Conservation (phyloP, 2,797 vertebrate genomes). For the Melanogrammus aeglefinus region DNA sequence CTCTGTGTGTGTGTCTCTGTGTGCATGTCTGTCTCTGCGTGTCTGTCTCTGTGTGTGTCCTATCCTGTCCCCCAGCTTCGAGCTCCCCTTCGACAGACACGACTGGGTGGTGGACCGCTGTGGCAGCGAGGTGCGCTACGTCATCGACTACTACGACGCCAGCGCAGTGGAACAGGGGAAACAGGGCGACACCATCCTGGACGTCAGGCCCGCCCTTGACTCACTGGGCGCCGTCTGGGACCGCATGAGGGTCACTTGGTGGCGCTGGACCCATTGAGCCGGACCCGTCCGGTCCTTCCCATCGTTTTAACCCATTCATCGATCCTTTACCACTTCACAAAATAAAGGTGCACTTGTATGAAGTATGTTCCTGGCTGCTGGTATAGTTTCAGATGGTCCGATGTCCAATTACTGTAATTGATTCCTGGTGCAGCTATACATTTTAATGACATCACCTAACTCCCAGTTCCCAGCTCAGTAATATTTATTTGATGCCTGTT, state of each 20-base stretch:
- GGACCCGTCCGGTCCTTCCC: neutral
- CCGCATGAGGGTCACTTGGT: constrained; percentile 83
- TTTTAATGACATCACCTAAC: neutral
- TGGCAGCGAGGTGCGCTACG: constrained; percentile 78
- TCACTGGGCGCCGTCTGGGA: constrained; percentile 80
- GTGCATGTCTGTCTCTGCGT: too few relatives aligned
- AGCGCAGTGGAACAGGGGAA: constrained; percentile 52
- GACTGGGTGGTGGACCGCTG: constrained; percentile 84
- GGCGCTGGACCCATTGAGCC: constrained; percentile 73
- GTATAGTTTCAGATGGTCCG: neutral
- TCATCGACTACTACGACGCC: constrained; percentile 84
- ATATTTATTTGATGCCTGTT: neutral
- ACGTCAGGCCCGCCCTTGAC: constrained; percentile 81
- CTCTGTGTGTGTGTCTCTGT: neutral
- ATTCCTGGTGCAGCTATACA: neutral
- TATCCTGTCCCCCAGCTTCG: constrained; percentile 61
- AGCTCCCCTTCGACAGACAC: constrained; percentile 82
- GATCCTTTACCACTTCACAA: neutral
- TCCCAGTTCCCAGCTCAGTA: neutral
- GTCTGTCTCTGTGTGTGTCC: too few relatives aligned
- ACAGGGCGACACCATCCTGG: constrained; percentile 71
- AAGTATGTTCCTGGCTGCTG: neutral
- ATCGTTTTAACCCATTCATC: neutral
- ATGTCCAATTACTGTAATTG: neutral
- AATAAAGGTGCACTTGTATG: neutral